These are phyloP conservation scores for Calephelis virginiensis DNA, from an alignment of 1,140 invertebrate genomes.

Conservation along the genomic window DNA sequence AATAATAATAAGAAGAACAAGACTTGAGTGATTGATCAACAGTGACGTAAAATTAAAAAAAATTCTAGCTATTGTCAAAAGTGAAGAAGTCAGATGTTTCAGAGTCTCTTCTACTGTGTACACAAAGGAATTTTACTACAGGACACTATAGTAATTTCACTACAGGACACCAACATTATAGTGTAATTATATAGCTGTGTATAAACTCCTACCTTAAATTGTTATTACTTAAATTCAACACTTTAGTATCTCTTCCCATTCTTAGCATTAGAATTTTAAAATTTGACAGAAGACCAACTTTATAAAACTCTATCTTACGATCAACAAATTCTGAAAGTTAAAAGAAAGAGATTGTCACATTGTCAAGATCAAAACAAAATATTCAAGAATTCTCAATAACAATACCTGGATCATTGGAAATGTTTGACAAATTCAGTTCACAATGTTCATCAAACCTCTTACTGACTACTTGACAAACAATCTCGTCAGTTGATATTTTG, in stretches of 20 bases:
- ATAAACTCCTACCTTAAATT: constrained; percentile 48
- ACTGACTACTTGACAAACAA: constrained; percentile 46
- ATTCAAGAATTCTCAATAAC: constrained; percentile 1
- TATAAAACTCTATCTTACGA: constrained; percentile 57
- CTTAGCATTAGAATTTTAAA: constrained; percentile 67
- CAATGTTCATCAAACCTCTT: constrained; percentile 48
- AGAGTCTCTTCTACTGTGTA: too few relatives aligned
- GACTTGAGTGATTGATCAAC: too few relatives aligned
- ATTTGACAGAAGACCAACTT: constrained; percentile 45
- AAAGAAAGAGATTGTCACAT: constrained; percentile 7
- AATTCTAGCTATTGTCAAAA: too few relatives aligned
- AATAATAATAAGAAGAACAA: too few relatives aligned
- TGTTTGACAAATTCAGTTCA: constrained; percentile 59
- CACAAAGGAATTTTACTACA: too few relatives aligned
- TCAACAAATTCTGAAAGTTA: constrained; percentile 51
- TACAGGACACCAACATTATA: too few relatives aligned
- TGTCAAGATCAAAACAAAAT: constrained; percentile 1
- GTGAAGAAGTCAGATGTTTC: too few relatives aligned
- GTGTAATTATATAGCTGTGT: too few relatives aligned
- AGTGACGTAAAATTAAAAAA: too few relatives aligned
- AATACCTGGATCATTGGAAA: constrained; percentile 58
- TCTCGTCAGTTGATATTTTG: constrained; percentile 49
- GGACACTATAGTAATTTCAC: too few relatives aligned
- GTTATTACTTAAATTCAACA: constrained; percentile 59
- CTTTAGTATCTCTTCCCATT: constrained; percentile 56